These are phyloP conservation scores for Carassius auratus DNA, from an alignment of 2,113 vertebrate genomes.

Conservation along the genomic window DNA sequence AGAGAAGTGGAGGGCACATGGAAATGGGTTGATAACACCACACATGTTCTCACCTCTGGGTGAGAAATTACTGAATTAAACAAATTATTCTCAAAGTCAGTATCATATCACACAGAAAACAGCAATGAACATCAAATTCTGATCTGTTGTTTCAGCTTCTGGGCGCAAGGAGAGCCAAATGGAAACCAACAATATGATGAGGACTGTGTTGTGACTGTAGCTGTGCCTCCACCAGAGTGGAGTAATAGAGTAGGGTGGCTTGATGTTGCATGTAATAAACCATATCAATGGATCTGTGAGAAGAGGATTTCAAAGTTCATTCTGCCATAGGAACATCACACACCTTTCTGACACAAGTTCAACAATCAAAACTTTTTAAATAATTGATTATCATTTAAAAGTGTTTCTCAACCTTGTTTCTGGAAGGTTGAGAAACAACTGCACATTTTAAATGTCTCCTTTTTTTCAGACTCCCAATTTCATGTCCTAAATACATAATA, in stretches of 20 bases:
- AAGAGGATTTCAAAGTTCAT: not conserved
- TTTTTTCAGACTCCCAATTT: not conserved
- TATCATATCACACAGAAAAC: no score
- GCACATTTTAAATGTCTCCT: not conserved
- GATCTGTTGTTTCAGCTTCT: not conserved
- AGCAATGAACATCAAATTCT: not conserved
- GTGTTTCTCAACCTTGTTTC: not conserved
- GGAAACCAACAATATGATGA: not conserved
- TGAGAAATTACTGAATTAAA: not conserved
- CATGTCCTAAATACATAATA: not conserved
- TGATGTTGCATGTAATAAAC: rapidly evolving
- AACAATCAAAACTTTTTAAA: not conserved
- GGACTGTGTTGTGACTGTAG: not conserved
- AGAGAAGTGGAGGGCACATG: rapidly evolving
- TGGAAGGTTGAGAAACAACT: not conserved
- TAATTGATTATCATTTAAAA: not conserved
- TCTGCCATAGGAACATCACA: not conserved
- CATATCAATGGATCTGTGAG: not conserved
- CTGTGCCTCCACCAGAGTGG: not conserved
- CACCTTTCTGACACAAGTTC: not conserved
- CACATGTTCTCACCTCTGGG: not conserved
- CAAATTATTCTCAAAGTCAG: not conserved
- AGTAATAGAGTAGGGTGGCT: not conserved
- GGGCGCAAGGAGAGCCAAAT: not conserved
- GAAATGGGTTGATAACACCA: conserved; percentile 11